A percentile compares a stretch with the other conserved stretches of the same genome.
phyloP scores from a whole-genome alignment of 2,113 vertebrate genomes.

The Artemisiospiza belli region DNA sequence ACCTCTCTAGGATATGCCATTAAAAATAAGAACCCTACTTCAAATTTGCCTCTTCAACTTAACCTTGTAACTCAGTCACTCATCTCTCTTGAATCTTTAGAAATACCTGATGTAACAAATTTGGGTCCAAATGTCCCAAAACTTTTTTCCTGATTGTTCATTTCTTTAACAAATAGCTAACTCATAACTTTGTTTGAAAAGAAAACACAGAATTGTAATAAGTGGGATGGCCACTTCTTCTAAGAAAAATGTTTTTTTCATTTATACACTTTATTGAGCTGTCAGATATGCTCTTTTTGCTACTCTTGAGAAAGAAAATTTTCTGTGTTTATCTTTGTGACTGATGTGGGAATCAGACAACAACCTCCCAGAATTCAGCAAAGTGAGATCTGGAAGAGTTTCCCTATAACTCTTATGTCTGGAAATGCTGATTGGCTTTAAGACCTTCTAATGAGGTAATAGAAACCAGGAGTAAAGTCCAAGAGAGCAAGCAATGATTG shows the following conservation, averaged over 20 bases:
- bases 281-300: neutral
- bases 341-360: neutral
- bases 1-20: neutral
- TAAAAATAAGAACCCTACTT: neutral
- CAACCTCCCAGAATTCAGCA: neutral
- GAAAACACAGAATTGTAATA: neutral
- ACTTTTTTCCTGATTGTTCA: neutral
- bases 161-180: neutral
- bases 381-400: neutral
- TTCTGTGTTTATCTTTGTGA: neutral
- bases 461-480: neutral
- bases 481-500: neutral
- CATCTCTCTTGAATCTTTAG: neutral
- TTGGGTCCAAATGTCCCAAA: neutral
- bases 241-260: neutral
- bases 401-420: neutral
- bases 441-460: neutral
- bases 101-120: neutral
- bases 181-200: neutral
- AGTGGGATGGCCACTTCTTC: neutral
- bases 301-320: neutral
- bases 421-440: neutral
- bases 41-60: neutral
- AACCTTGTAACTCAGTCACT: neutral
- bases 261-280: neutral